Evolutionary conservation across 2,888 invertebrate genomes (phyloP), one percentile per base, ranked within the genome.

Genomic region (Drosophila subsilvestris): DNA sequence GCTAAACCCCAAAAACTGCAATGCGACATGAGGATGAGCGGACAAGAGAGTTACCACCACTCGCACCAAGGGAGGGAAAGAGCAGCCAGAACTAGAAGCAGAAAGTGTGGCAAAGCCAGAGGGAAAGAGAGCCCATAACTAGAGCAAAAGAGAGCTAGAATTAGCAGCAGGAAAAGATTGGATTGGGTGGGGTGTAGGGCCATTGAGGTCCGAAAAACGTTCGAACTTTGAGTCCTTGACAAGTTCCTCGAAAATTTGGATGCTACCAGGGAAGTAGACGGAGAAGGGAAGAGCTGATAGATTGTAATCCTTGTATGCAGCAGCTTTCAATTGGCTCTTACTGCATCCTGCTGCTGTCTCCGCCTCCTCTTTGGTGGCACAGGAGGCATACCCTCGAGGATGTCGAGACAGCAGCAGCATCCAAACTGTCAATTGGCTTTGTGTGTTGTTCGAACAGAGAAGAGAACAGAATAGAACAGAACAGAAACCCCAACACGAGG

Each of bases 231-330:
- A 71, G 70, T 70, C 63, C 71, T 71, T 70, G 63, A 70, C 63
- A 71, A 71, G 70, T 56, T 56, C 37, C 37, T 37, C 70, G 45
- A 70, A 70, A 56, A 53, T 57, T 71, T 48, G 70, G 44, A 44
- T 43, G 18, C 29, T 32, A 27, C 44, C 49, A 47, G 32, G n/a
- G 12, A 20, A 25, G 49, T n/a, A 49, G 59, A 20, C 5, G 17
- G 8, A 5, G 20, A 12, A 3, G 48, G 65, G 32, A 20, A 32
- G 65, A 80, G 78, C 82, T 80, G 82, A 83, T 80, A 83, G 81
- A 86, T 86, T 83, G 83, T 83, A 86, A 86, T 86, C 86, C 83
- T 74, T 80, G 57, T 79, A 79, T 86, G 81, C 84, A 80, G 66
- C 75, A 80, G 86, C 75, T 80, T 83, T 83, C 83, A 86, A 83